A percentile compares a stretch with the other conserved stretches of the same genome.
These are phyloP conservation scores for Bos javanicus DNA, from an alignment of 2,113 vertebrate species.

Conservation along the genomic window DNA sequence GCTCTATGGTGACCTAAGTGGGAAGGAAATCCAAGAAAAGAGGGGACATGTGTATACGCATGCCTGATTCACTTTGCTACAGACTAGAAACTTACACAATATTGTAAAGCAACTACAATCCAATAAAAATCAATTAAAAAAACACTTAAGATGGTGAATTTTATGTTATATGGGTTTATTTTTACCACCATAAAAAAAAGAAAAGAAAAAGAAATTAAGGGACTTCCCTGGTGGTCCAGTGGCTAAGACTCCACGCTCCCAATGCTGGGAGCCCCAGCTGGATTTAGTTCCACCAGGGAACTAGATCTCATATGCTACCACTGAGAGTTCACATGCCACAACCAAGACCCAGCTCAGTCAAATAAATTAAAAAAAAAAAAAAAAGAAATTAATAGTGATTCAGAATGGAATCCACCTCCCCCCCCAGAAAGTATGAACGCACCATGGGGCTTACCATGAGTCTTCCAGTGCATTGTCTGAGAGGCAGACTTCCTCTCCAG, in stretches of 20 bases:
- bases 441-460: not conserved
- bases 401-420: not conserved
- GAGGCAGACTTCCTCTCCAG: not conserved
- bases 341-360: not conserved
- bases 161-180: not conserved
- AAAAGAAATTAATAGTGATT: not conserved
- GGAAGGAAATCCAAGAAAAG: not conserved
- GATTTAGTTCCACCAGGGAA: not conserved
- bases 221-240: not conserved
- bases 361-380: not conserved
- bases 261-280: not conserved
- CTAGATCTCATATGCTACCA: not conserved
- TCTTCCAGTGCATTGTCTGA: not conserved
- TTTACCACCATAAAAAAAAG: not conserved
- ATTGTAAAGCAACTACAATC: not conserved
- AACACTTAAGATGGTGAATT: not conserved
- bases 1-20: not conserved
- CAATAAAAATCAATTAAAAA: not conserved
- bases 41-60: not conserved
- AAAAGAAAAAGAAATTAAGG: not conserved
- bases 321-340: not conserved
- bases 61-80: not conserved
- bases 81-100: not conserved
- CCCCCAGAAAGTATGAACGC: not conserved
- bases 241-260: not conserved